These are phyloP conservation scores for Drosophila parthenogenetica DNA, from an alignment of 2,888 invertebrate species.

Conservation along the genomic window DNA sequence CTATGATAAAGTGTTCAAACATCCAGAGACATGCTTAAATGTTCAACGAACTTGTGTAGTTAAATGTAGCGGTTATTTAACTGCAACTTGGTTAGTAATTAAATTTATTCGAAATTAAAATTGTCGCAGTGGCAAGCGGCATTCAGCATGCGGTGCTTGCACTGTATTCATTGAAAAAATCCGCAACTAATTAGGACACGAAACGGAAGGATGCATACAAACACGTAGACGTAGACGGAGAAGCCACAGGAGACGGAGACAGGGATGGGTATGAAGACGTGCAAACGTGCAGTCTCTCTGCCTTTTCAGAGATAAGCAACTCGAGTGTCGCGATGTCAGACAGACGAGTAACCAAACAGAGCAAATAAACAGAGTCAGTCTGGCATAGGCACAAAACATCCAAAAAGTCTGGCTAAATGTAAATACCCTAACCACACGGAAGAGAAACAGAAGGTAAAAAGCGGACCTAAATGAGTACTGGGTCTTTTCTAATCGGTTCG, in stretches of 20 bases:
- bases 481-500: too few relatives aligned
- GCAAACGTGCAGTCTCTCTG: slow-evolving; percentile 17
- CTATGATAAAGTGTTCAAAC: slow-evolving; percentile 37
- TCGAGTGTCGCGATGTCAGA: slow-evolving; percentile 40
- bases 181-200: slow-evolving; percentile 75
- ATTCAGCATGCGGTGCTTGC: slow-evolving; percentile 30
- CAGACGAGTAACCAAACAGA: slow-evolving; percentile 27
- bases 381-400: slow-evolving; percentile 31
- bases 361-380: slow-evolving; percentile 50
- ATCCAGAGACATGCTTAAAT: slow-evolving; percentile 20
- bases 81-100: slow-evolving; percentile 66
- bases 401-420: neutral
- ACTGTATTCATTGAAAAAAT: slow-evolving; percentile 68
- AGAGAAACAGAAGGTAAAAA: too few relatives aligned
- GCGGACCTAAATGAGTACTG: too few relatives aligned
- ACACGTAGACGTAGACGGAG: slow-evolving; percentile 1
- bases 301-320: slow-evolving; percentile 50
- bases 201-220: slow-evolving; percentile 38
- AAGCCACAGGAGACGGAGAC: neutral
- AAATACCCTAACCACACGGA: slow-evolving; percentile 1
- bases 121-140: slow-evolving; percentile 61
- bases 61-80: slow-evolving; percentile 56
- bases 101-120: slow-evolving; percentile 71
- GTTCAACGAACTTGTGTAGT: slow-evolving; percentile 7
- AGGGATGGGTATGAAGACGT: too few relatives aligned